Conservation (phyloP, 2,113 vertebrate genomes). For the Lampris incognitus region DNA sequence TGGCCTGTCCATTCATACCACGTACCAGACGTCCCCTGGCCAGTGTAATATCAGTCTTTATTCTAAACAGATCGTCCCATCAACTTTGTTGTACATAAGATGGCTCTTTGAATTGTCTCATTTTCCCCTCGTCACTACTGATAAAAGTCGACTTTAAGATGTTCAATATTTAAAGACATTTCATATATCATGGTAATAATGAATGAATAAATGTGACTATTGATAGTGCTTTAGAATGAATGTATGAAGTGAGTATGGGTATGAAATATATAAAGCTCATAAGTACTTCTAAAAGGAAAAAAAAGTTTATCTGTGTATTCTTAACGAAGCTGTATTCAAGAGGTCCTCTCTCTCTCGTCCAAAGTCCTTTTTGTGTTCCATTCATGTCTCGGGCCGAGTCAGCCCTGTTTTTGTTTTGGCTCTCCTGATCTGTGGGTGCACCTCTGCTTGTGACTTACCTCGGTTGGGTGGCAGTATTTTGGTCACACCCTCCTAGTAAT, state of each 20-base stretch:
- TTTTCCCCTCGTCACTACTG: slow-evolving; percentile 44
- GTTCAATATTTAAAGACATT: slow-evolving; percentile 54
- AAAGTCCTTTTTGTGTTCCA: slow-evolving; percentile 22
- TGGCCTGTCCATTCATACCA: not conserved
- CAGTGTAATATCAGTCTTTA: slow-evolving; percentile 24
- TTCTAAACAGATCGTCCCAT: slow-evolving; percentile 12
- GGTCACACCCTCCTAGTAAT: not conserved
- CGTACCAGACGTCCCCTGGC: slow-evolving; percentile 10
- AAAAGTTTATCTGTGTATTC: slow-evolving; percentile 58
- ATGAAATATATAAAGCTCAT: slow-evolving; percentile 61
- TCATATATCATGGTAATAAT: slow-evolving; percentile 61
- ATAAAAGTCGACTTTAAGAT: slow-evolving; percentile 39
- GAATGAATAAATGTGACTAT: slow-evolving; percentile 64
- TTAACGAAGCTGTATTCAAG: slow-evolving; percentile 56
- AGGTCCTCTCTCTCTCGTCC: slow-evolving; percentile 49
- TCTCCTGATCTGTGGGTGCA: slow-evolving; percentile 19
- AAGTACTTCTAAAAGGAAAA: slow-evolving; percentile 53
- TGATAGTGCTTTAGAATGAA: slow-evolving; percentile 67
- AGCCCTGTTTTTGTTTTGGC: slow-evolving; percentile 23
- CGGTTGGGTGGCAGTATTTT: slow-evolving; percentile 14
- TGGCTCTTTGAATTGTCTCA: slow-evolving; percentile 13
- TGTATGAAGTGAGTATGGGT: slow-evolving; percentile 61
- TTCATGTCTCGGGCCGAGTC: slow-evolving; percentile 20
- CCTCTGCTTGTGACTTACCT: slow-evolving; percentile 45
- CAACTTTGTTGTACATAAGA: slow-evolving; percentile 56